Conservation (phyloP, 2,113 vertebrate species). For the Gymnorhina tibicen region DNA sequence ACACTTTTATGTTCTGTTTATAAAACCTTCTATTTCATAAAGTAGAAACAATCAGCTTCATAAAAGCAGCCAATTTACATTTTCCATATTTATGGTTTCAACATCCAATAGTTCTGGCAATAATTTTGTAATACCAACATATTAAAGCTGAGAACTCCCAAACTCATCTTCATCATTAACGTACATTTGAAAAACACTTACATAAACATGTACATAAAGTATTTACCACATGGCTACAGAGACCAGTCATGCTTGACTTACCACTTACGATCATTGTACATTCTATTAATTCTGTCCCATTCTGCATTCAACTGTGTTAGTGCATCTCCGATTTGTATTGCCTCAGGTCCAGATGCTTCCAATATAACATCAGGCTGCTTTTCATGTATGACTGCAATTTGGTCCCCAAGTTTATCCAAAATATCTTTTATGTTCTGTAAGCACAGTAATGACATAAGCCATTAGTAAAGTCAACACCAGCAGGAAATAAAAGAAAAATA, state of each 20-base stretch:
- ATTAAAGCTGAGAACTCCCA: background rate
- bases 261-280: slow-evolving; percentile 89
- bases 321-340: slow-evolving; percentile 82
- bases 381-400: slow-evolving; percentile 84
- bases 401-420: slow-evolving; percentile 86
- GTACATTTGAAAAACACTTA: background rate
- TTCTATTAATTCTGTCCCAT: slow-evolving; percentile 91
- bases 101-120: background rate
- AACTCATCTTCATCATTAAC: background rate
- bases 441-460: background rate
- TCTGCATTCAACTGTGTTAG: slow-evolving; percentile 87
- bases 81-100: background rate
- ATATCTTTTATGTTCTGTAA: slow-evolving; percentile 84
- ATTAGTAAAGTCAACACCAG: background rate
- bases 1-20: background rate
- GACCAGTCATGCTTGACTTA: slow-evolving; percentile 55
- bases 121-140: background rate
- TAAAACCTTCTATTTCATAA: background rate
- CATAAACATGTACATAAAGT: background rate
- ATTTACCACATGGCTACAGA: background rate
- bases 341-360: slow-evolving; percentile 84
- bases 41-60: background rate
- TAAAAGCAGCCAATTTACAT: background rate
- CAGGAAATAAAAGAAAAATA: background rate
- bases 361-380: slow-evolving; percentile 85